phyloP scores from a whole-genome alignment of 2,888 invertebrate genomes.

The Atethmia centrago region DNA sequence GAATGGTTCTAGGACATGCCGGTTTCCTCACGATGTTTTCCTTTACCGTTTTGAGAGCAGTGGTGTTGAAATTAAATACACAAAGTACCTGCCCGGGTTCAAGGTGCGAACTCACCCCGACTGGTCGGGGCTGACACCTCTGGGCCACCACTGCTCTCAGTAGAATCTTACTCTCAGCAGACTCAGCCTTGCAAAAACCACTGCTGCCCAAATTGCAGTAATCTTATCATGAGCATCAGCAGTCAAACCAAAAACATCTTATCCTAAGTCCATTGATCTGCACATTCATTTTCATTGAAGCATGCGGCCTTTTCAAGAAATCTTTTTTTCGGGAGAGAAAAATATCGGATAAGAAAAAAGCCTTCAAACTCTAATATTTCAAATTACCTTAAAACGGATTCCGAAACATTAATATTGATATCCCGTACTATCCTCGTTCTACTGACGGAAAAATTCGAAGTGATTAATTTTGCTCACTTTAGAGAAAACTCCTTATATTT shows the following conservation, averaged over 20 bases:
- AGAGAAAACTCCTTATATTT: constrained; percentile 18
- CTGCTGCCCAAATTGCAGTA: no score
- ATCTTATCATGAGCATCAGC: neutral
- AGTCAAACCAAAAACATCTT: neutral
- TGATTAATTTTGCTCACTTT: constrained; percentile 38
- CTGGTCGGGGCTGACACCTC: no score
- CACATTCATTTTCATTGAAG: constrained; percentile 1
- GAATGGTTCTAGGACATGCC: no score
- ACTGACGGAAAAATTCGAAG: constrained; percentile 11
- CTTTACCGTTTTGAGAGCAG: no score
- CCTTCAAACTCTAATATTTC: constrained; percentile 25
- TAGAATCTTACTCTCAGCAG: no score
- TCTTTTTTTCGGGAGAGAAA: neutral
- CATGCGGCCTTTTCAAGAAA: neutral
- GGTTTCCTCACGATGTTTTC: no score
- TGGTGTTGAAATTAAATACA: no score
- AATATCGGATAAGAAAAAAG: constrained; percentile 12
- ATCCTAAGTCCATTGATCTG: neutral
- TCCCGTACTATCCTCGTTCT: constrained; percentile 22
- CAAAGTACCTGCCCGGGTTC: no score
- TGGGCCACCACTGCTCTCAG: no score
- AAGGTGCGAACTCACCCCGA: no score
- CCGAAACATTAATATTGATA: constrained; percentile 50
- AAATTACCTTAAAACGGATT: constrained; percentile 29
- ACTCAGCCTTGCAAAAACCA: no score